These are phyloP conservation scores for Laspeyria flexula DNA, from an alignment of 2,888 invertebrate species.

Conservation along the genomic window DNA sequence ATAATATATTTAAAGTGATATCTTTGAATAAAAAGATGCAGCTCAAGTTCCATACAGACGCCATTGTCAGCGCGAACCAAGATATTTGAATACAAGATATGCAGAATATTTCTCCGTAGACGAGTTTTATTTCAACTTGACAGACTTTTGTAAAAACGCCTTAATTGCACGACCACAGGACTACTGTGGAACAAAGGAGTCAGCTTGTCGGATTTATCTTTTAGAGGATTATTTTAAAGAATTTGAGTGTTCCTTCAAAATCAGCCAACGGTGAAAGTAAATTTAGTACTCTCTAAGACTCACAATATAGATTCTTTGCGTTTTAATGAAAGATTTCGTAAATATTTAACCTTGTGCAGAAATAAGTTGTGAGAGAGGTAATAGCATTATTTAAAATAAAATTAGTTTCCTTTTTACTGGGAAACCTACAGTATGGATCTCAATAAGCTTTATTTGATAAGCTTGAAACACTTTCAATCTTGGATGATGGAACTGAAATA, in stretches of 20 bases:
- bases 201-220: slow-evolving; percentile 36
- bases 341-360: background rate
- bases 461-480: too few relatives aligned
- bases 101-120: slow-evolving; percentile 47
- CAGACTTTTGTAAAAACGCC: slow-evolving; percentile 43
- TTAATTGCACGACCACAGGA: slow-evolving; percentile 51
- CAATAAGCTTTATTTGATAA: too few relatives aligned
- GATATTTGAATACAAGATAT: slow-evolving; percentile 61
- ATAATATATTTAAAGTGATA: slow-evolving; percentile 12
- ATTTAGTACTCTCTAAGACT: slow-evolving; percentile 8
- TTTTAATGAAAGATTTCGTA: slow-evolving; percentile 6
- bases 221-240: slow-evolving; percentile 26
- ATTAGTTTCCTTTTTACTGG: too few relatives aligned
- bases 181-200: slow-evolving; percentile 43
- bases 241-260: slow-evolving; percentile 16
- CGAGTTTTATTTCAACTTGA: slow-evolving; percentile 57
- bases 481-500: too few relatives aligned
- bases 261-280: slow-evolving; percentile 14
- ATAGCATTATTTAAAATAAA: too few relatives aligned
- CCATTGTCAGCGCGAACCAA: slow-evolving; percentile 34
- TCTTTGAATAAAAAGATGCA: slow-evolving; percentile 19
- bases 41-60: slow-evolving; percentile 19
- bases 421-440: too few relatives aligned
- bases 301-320: background rate
- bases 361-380: too few relatives aligned